phyloP scores from a whole-genome alignment of 1,140 invertebrate species.

The Aphis craccivora region DNA sequence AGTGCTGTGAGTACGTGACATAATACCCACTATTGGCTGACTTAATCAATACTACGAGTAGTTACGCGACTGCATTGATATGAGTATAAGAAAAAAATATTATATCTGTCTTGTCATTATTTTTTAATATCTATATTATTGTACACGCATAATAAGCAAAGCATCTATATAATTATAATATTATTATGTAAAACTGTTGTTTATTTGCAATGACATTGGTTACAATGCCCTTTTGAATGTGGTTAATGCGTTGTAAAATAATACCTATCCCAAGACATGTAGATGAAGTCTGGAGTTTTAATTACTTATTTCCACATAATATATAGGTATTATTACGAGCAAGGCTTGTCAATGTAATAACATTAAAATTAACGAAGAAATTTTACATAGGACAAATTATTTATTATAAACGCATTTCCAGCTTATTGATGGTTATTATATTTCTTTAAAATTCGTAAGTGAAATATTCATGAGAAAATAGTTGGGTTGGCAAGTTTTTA shows the following conservation, averaged over 20 bases:
- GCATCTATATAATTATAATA: neutral
- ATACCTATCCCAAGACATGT: neutral
- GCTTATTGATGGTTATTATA: neutral
- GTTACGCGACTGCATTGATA: neutral
- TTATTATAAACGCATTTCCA: neutral
- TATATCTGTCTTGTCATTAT: neutral
- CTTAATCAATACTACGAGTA: conserved; percentile 1
- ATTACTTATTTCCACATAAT: neutral
- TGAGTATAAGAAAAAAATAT: neutral
- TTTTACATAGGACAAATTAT: neutral
- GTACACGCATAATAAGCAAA: neutral
- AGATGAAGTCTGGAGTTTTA: neutral
- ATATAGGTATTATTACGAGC: neutral
- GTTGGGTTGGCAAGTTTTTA: neutral
- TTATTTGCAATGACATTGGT: neutral
- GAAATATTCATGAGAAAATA: conserved; percentile 6
- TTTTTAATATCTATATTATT: neutral
- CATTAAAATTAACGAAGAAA: neutral
- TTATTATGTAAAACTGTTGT: neutral
- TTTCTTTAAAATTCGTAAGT: neutral
- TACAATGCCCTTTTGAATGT: neutral
- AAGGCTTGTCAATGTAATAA: neutral
- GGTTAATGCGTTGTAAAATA: neutral
- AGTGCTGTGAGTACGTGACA: neutral
- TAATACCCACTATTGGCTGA: neutral